A percentile compares a stretch with the other conserved stretches of the same genome.
phyloP scores from a whole-genome alignment of 1,140 invertebrate species.

The Vanessa tameamea region DNA sequence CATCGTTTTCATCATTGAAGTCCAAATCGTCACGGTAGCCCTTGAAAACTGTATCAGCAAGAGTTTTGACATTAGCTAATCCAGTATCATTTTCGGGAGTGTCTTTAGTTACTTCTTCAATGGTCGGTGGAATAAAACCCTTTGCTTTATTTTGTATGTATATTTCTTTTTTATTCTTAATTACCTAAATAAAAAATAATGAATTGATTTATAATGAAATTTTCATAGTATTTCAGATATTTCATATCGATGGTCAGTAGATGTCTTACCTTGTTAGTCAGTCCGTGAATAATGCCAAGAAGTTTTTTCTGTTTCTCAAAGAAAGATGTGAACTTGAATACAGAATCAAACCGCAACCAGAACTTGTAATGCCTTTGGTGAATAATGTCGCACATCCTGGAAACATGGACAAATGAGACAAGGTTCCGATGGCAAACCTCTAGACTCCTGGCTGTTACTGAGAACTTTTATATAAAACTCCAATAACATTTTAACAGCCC shows the following conservation, averaged over 20 bases:
- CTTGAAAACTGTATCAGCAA: conserved; percentile 70
- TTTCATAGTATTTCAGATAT: background rate
- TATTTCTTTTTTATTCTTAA: conserved; percentile 81
- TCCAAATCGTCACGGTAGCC: conserved; percentile 86
- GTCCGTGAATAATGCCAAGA: conserved; percentile 83
- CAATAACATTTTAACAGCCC: no score
- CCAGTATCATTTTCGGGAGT: conserved; percentile 45
- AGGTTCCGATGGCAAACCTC: no score
- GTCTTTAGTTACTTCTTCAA: conserved; percentile 49
- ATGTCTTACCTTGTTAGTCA: conserved; percentile 81
- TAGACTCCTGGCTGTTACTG: no score
- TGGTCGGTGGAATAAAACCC: conserved; percentile 67
- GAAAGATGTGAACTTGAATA: conserved; percentile 83
- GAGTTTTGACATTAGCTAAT: conserved; percentile 59
- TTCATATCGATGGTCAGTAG: background rate
- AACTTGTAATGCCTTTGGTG: conserved; percentile 85
- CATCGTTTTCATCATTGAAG: conserved; percentile 86
- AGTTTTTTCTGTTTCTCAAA: conserved; percentile 82
- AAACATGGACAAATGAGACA: conserved; percentile 27
- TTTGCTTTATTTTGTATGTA: conserved; percentile 78
- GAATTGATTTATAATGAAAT: background rate
- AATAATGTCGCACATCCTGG: conserved; percentile 87
- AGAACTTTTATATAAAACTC: no score
- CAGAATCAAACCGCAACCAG: conserved; percentile 80
- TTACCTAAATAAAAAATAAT: conserved; percentile 68